Evolutionary conservation across 2,113 vertebrate species (phyloP).

Genomic region (Xenotilapia caudafasciata): DNA sequence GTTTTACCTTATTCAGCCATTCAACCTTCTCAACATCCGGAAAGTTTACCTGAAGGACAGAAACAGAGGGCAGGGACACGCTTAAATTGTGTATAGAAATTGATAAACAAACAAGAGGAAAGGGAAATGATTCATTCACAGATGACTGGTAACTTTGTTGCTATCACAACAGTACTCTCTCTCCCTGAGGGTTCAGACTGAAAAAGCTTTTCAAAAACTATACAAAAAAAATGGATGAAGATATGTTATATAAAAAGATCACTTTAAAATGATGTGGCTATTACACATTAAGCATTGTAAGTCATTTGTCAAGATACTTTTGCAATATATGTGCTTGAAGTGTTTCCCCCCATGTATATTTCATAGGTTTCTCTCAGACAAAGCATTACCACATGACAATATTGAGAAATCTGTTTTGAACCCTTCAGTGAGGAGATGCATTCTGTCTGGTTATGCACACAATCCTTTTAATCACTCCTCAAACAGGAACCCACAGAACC

Average conservation of each 20-base stretch:
- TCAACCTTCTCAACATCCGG: constrained; percentile 89
- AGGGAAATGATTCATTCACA: background rate
- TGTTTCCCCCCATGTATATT: background rate
- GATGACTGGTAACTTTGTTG: background rate
- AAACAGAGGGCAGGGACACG: background rate
- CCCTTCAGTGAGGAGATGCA: background rate
- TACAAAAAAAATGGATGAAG: background rate
- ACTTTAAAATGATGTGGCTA: background rate
- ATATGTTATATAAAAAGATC: background rate
- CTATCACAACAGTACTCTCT: background rate
- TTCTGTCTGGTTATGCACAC: background rate
- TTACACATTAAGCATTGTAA: background rate
- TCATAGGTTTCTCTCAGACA: background rate
- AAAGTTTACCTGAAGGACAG: constrained; percentile 79
- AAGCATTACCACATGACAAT: background rate
- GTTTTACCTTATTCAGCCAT: constrained; percentile 89
- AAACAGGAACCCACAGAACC: constrained; percentile 7
- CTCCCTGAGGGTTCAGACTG: background rate
- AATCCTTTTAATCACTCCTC: background rate
- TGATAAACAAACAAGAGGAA: background rate
- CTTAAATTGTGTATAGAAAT: background rate
- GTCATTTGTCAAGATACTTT: background rate
- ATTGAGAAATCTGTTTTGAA: background rate
- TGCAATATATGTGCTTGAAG: background rate
- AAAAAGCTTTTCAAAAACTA: background rate